phyloP scores from a whole-genome alignment of 2,113 vertebrate species.

The Beaufortia kweichowensis region DNA sequence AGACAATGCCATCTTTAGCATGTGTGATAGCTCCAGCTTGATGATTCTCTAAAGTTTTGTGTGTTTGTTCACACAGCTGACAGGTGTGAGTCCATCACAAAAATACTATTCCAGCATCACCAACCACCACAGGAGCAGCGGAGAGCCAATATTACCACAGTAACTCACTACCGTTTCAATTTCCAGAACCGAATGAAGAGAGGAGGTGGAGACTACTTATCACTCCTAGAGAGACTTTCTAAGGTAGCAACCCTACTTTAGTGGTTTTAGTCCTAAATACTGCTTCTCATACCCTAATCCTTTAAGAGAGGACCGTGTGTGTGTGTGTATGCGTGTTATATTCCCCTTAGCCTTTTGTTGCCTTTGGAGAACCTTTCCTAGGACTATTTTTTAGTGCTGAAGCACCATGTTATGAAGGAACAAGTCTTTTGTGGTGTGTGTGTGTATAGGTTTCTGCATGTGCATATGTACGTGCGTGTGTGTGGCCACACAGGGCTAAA shows the following conservation, averaged over 20 bases:
- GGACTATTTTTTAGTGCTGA: constrained; percentile 54
- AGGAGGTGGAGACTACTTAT: constrained; percentile 49
- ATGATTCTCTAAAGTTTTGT: constrained; percentile 22
- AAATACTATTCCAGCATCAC: constrained; percentile 14
- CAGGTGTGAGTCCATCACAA: constrained; percentile 25
- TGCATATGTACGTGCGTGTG: constrained; percentile 49
- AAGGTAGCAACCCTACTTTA: constrained; percentile 54
- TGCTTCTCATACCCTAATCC: constrained; percentile 49
- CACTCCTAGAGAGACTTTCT: constrained; percentile 36
- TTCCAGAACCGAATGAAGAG: not conserved
- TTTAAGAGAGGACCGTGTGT: constrained; percentile 32
- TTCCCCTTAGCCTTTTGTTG: constrained; percentile 47
- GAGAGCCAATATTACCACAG: not conserved
- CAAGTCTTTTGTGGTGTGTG: constrained; percentile 48
- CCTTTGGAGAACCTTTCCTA: constrained; percentile 46
- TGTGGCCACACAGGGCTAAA: constrained; percentile 51
- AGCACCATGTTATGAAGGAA: constrained; percentile 55
- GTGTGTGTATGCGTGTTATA: constrained; percentile 36
- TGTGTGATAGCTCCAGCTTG: not conserved
- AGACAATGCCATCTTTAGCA: not conserved
- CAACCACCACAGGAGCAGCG: constrained; percentile 20
- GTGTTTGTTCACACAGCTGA: constrained; percentile 35
- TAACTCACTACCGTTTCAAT: constrained; percentile 7
- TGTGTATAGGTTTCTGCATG: constrained; percentile 46
- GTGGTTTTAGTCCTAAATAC: constrained; percentile 49